A percentile compares a stretch with the other conserved stretches of the same genome.
These are phyloP conservation scores for Pachliopta kotzebuea DNA, from an alignment of 2,888 invertebrate genomes.

Conservation along the genomic window DNA sequence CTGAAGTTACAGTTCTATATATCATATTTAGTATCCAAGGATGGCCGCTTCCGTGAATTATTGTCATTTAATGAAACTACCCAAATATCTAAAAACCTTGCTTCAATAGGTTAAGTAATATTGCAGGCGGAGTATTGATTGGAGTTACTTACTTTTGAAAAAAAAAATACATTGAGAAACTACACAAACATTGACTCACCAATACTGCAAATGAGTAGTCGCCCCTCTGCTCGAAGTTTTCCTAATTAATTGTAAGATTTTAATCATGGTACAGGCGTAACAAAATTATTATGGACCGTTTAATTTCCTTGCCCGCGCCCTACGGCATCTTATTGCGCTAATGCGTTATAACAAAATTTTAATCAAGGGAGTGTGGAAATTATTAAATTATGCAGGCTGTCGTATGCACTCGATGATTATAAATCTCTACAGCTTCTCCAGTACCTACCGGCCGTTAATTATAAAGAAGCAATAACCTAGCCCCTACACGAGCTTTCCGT, in stretches of 20 bases:
- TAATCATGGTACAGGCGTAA: conserved; percentile 74
- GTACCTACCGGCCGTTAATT: conserved; percentile 46
- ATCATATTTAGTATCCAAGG: conserved; percentile 20
- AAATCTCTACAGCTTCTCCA: conserved; percentile 67
- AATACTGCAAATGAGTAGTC: conserved; percentile 2
- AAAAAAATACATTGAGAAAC: too few species aligned
- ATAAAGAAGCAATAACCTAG: conserved; percentile 44
- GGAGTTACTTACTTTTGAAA: too few species aligned
- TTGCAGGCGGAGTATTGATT: too few species aligned
- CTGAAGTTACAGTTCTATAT: conserved; percentile 11
- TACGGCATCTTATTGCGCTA: conserved; percentile 64
- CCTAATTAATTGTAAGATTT: conserved; percentile 77
- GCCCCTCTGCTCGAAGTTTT: conserved; percentile 59
- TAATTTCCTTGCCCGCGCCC: conserved; percentile 72
- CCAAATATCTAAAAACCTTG: too few species aligned
- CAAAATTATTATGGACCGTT: conserved; percentile 76
- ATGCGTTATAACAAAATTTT: conserved; percentile 77
- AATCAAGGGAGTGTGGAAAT: conserved; percentile 76
- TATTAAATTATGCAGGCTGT: conserved; percentile 79
- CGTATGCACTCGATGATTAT: conserved; percentile 73
- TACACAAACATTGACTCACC: conserved; percentile 7
- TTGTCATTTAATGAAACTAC: neutral
- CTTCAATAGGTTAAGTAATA: too few species aligned
- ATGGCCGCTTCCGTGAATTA: conserved; percentile 9
- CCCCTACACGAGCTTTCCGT: conserved; percentile 39